Percentiles rank a stretch among this genome's conserved stretches.
Evolutionary conservation across 2,797 vertebrate genomes (phyloP).

Genomic region (Sebastes vulpes): DNA sequence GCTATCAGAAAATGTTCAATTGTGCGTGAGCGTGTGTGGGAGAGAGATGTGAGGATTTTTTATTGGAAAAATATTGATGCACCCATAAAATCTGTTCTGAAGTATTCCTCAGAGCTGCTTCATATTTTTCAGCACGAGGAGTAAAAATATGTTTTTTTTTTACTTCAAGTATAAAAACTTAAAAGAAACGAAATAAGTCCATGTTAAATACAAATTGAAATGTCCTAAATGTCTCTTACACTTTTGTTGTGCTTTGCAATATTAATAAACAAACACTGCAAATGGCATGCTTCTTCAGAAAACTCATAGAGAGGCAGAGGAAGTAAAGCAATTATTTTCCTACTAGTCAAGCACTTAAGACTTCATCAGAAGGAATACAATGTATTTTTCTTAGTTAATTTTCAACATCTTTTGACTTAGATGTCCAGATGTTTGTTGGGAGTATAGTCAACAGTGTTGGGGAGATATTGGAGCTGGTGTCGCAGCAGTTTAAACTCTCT

Average conservation of each 20-base stretch:
- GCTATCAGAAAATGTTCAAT: slow-evolving; percentile 18
- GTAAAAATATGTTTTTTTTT: neutral
- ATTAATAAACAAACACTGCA: neutral
- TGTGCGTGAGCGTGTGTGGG: neutral
- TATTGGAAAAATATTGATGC: neutral
- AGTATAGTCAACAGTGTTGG: neutral
- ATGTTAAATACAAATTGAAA: neutral
- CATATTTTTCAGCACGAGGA: neutral
- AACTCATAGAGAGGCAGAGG: neutral
- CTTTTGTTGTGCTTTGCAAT: neutral
- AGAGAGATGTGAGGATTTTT: neutral
- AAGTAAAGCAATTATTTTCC: too few relatives aligned
- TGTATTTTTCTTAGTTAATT: neutral
- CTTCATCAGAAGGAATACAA: too few relatives aligned
- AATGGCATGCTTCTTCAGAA: neutral
- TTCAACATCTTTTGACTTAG: neutral
- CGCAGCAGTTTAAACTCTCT: neutral
- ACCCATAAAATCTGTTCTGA: neutral
- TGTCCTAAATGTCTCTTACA: neutral
- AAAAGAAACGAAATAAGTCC: neutral
- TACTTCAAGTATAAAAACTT: neutral
- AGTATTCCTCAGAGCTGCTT: neutral
- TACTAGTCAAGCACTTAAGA: too few relatives aligned
- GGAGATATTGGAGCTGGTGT: neutral
- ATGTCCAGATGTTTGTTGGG: neutral